Evolutionary conservation across 2,888 invertebrate genomes (phyloP).

Genomic region (Cantharis lateralis): DNA sequence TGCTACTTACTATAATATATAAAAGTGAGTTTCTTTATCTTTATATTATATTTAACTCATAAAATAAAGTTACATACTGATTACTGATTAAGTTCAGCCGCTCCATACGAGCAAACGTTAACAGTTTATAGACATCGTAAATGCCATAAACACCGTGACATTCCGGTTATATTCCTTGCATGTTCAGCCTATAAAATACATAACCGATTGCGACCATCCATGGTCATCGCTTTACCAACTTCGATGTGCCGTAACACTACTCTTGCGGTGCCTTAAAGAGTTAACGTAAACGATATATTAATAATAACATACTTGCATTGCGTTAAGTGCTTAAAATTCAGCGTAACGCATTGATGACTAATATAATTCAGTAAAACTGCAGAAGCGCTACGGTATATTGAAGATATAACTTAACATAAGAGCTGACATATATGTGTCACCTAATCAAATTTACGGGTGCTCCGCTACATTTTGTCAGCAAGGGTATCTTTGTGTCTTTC

Average conservation of each 20-base stretch:
- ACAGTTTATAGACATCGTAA: slow-evolving; percentile 53
- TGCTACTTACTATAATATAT: background rate
- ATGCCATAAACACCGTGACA: slow-evolving; percentile 53
- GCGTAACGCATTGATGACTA: slow-evolving; percentile 14
- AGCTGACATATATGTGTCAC: slow-evolving; percentile 51
- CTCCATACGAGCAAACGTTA: slow-evolving; percentile 49
- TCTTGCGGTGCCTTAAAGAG: slow-evolving; percentile 40
- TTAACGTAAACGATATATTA: slow-evolving; percentile 33
- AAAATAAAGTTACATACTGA: slow-evolving; percentile 55
- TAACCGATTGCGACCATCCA: slow-evolving; percentile 34
- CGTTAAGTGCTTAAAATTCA: slow-evolving; percentile 25
- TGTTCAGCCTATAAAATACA: slow-evolving; percentile 40
- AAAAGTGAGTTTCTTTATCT: slow-evolving; percentile 39
- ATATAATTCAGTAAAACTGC: slow-evolving; percentile 24
- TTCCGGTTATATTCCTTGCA: slow-evolving; percentile 44
- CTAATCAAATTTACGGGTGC: slow-evolving; percentile 55
- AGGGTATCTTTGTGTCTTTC: slow-evolving; percentile 45
- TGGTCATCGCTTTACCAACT: slow-evolving; percentile 31
- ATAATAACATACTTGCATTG: slow-evolving; percentile 28
- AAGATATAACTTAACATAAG: slow-evolving; percentile 53
- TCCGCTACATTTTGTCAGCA: slow-evolving; percentile 43
- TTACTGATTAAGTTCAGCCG: slow-evolving; percentile 53
- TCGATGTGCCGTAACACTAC: slow-evolving; percentile 34
- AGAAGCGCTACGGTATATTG: slow-evolving; percentile 40
- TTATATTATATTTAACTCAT: slow-evolving; percentile 50